Base-by-base conservation (phyloP, 2,888 invertebrate species). In the Eupithecia tripunctaria region DNA sequence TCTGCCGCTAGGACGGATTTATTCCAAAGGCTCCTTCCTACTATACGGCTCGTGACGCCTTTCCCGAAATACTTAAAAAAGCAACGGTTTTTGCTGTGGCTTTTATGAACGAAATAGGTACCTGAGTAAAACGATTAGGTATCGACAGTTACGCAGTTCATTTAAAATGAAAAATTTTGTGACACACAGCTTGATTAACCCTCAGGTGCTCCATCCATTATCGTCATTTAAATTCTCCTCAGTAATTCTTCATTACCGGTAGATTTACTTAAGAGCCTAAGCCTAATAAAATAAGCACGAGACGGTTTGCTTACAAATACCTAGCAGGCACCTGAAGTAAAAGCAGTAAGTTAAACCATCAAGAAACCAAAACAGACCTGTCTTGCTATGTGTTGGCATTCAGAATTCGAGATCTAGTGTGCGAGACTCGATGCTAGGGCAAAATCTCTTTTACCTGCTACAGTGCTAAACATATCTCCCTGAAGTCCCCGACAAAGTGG, bases 1-100 rank as follows among this genome's bases (percentile, higher is more conserved):
- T 75, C 67, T 75, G 59, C 75, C 75, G 75, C 75, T 56, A 38
- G 62, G 70, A 64, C 25, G 67, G 67, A 38, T 72, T 68, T 59
- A 32, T 67, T 62, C 38, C 59, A 72, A 72, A 72, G 70, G 51
- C 67, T 67, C 65, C 64, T 38, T 67, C 65, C 64, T 38, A 65
- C 62, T 66, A 63, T 29, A 38, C 41, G 38, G 56, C 36, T 73
- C 62, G 8, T 14, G 64, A 56, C 27, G 21, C 56, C 21, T 69
- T 47, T 68, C 36, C 67, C 2, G 51, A 29, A 6, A 21, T 38
- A 12, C 38, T 29, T 63, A 12, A 63, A 18, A n/a, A 27, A 6
- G n/a, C 36, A n/a, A 21, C 10, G 36, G 32, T 21, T 63, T n/a
- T 62, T 32, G 32, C 5, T 25, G 59, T 59, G n/a, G 8, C 47